Conservation (phyloP, 2,888 invertebrate genomes). For the Heliconius sara region DNA sequence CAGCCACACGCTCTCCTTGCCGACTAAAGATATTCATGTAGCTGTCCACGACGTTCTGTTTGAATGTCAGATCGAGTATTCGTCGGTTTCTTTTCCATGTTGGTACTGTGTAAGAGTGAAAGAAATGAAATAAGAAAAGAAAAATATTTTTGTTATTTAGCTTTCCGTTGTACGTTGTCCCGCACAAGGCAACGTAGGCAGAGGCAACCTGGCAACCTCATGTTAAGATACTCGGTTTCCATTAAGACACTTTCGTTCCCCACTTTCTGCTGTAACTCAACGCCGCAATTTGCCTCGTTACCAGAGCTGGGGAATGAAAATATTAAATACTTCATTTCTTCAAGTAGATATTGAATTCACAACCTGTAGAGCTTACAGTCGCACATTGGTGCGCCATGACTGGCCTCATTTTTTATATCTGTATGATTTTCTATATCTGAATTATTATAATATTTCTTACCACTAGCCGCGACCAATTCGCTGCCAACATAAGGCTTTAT, state of each 20-base stretch:
- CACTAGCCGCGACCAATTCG: neutral
- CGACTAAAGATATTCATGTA: constrained; percentile 38
- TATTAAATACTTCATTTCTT: neutral
- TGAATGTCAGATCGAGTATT: constrained; percentile 41
- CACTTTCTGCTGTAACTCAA: neutral
- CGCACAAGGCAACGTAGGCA: too few relatives aligned
- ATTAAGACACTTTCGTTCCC: too few relatives aligned
- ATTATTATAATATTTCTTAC: neutral
- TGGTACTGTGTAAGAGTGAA: neutral
- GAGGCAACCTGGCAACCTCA: too few relatives aligned
- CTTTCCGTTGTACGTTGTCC: too few relatives aligned
- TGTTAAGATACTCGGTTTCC: too few relatives aligned
- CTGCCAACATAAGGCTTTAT: constrained; percentile 1
- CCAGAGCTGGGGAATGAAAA: neutral
- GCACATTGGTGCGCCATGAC: too few relatives aligned
- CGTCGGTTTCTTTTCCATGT: constrained; percentile 42
- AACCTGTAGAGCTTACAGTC: too few relatives aligned
- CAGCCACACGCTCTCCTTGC: constrained; percentile 27
- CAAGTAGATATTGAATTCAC: neutral
- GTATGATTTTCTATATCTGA: neutral
- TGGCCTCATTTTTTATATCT: too few relatives aligned
- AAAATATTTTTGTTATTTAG: too few relatives aligned
- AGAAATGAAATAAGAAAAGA: too few relatives aligned
- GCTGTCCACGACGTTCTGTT: constrained; percentile 34
- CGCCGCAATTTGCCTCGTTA: neutral